These are phyloP conservation scores for Aythya baeri DNA, from an alignment of 2,113 vertebrate species.

Conservation along the genomic window DNA sequence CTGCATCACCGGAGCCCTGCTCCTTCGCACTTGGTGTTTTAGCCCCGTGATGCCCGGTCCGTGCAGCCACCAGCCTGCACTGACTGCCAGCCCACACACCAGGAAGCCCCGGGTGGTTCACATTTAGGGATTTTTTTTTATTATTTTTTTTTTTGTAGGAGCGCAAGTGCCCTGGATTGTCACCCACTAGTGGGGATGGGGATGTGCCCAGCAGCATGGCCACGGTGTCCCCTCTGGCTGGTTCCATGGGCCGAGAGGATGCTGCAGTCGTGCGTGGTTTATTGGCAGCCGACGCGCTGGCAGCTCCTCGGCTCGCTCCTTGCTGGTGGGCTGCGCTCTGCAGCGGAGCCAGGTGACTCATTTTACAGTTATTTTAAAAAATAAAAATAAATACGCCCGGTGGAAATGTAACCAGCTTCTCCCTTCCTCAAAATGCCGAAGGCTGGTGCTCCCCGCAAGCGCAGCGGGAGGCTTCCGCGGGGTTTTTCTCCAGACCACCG, in stretches of 20 bases:
- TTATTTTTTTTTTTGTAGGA: constrained; percentile 24
- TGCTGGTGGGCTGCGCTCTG: constrained; percentile 9
- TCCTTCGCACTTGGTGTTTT: not conserved
- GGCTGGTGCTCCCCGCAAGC: not conserved
- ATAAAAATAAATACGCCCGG: not conserved
- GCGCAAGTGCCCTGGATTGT: constrained; percentile 8
- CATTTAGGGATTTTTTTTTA: not conserved
- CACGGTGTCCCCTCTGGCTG: not conserved
- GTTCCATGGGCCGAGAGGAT: constrained; percentile 12
- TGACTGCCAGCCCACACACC: not conserved
- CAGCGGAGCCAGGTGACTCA: constrained; percentile 44
- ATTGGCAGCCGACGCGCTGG: constrained; percentile 18
- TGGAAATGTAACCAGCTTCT: not conserved
- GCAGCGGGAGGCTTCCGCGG: rapidly evolving
- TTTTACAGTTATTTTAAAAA: constrained; percentile 23
- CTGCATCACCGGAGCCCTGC: not conserved
- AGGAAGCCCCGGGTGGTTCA: not conserved
- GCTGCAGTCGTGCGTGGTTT: not conserved
- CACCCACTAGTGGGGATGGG: not conserved
- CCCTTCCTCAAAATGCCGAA: not conserved
- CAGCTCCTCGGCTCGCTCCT: not conserved
- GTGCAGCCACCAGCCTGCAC: rapidly evolving
- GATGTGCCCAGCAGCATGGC: not conserved
- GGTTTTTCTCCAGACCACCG: rapidly evolving
- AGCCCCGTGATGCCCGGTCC: rapidly evolving